Evolutionary conservation across 2,888 invertebrate genomes (phyloP).

Genomic region (Seira musarum): DNA sequence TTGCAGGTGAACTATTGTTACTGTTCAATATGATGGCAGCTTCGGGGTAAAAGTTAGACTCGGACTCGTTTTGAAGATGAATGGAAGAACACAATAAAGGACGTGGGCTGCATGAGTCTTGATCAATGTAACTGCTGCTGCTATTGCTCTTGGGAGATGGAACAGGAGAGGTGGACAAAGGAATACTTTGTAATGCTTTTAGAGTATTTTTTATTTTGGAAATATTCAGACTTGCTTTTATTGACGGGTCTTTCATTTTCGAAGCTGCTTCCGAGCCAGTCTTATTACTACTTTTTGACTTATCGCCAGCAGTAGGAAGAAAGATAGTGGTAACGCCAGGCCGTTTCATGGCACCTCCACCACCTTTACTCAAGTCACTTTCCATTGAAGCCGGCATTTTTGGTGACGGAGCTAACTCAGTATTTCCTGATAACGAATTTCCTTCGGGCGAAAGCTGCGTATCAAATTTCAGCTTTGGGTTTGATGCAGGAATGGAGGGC

Average conservation of each 20-base stretch:
- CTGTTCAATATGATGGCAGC: slow-evolving; percentile 45
- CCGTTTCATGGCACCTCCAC: slow-evolving; percentile 7
- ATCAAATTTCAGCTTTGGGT: slow-evolving; percentile 28
- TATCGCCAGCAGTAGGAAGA: slow-evolving; percentile 29
- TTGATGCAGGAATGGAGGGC: not conserved
- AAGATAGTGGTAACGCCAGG: slow-evolving; percentile 25
- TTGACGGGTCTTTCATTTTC: slow-evolving; percentile 20
- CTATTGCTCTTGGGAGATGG: slow-evolving; percentile 52
- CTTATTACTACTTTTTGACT: slow-evolving; percentile 1
- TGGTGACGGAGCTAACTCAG: too few species aligned
- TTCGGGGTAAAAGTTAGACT: slow-evolving; percentile 49
- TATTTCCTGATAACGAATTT: too few species aligned
- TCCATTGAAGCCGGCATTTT: too few species aligned
- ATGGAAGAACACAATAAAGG: slow-evolving; percentile 51
- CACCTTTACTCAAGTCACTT: too few species aligned
- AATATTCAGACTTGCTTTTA: slow-evolving; percentile 60
- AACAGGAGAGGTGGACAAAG: slow-evolving; percentile 52
- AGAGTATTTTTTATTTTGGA: slow-evolving; percentile 53
- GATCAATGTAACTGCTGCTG: slow-evolving; percentile 46
- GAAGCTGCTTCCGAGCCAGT: slow-evolving; percentile 15
- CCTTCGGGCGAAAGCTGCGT: slow-evolving; percentile 39
- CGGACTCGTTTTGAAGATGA: slow-evolving; percentile 20
- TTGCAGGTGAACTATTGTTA: slow-evolving; percentile 33
- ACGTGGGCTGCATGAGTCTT: slow-evolving; percentile 54
- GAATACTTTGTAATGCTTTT: slow-evolving; percentile 57